Evolutionary conservation across 2,797 vertebrate genomes (phyloP), one percentile per base, ranked within the genome.

Genomic region (Podargus strigoides): DNA sequence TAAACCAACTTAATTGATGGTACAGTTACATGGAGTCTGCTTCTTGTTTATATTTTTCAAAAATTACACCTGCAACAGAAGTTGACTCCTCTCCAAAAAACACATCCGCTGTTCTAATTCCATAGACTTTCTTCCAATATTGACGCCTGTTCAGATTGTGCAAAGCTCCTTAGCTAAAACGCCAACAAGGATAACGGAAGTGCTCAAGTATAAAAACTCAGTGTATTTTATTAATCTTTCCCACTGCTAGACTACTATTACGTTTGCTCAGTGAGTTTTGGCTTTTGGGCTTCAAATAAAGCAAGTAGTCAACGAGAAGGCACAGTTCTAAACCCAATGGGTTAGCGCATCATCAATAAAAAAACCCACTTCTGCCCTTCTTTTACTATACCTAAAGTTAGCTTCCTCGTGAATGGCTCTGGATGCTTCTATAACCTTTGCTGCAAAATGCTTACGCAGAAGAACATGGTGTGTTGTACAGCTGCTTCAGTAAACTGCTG

Each of bases 171-270:
- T 97, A 98, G 97, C 96, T 96, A 91, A 96, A 96, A 97, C 82
- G 96, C 96, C 82, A 94, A 46, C 89, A 97, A 97, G 97, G 97
- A 98, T 97, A 98, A 98, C 97, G 1, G 85, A 96, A 79, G 91
- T 91, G 93, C 76, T 98, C 96, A 98, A 98, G 98, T 98, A 98
- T 97, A 98, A 98, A 98, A 97, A 92, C 87, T 91, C 96, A 88
- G 91, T 79, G 92, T 95, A 97, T 97, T 98, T 98, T 97, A 97
- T 98, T 98, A 97, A 97, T 96, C 96, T 97, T 94, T 92, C 87
- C 96, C 97, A 97, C 94, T 97, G 97, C 97, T 98, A 98, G 97
- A 98, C 98, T 98, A 98, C 97, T 95, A 97, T 97, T 97, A 95
- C 95, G 96, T 97, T 76, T 98, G 97, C 98, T 95, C 88, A 97